These are phyloP conservation scores for Psettodes erumei DNA, from an alignment of 2,113 vertebrate species.

Conservation along the genomic window DNA sequence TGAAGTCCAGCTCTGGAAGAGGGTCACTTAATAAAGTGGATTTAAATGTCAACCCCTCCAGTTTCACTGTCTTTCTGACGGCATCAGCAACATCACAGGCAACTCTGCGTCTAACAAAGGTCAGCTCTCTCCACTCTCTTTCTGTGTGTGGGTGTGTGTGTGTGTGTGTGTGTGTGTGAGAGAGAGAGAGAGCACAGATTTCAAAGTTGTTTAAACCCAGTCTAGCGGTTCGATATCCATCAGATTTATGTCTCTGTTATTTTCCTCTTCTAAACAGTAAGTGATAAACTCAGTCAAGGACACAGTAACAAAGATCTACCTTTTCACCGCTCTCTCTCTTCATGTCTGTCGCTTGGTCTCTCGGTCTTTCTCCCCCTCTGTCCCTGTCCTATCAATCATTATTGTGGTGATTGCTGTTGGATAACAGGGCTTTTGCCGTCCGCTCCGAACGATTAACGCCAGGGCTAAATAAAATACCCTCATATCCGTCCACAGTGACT, in stretches of 20 bases:
- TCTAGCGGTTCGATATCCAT: constrained; percentile 64
- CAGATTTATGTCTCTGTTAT: constrained; percentile 74
- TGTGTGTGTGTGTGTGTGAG: not conserved
- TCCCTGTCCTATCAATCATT: constrained; percentile 66
- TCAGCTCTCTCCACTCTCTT: constrained; percentile 32
- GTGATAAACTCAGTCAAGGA: constrained; percentile 73
- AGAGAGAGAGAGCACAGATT: constrained; percentile 23
- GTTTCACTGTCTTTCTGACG: constrained; percentile 62
- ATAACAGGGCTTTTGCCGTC: constrained; percentile 74
- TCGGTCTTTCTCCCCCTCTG: constrained; percentile 26
- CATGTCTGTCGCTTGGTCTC: constrained; percentile 36
- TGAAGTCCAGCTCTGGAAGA: constrained; percentile 33
- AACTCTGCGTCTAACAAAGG: constrained; percentile 61
- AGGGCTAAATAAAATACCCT: constrained; percentile 66
- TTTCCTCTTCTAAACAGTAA: constrained; percentile 69
- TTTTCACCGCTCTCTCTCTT: constrained; percentile 59
- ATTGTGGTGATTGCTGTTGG: constrained; percentile 73
- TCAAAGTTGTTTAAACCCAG: constrained; percentile 61
- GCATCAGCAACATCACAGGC: constrained; percentile 60
- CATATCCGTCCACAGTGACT: constrained; percentile 53
- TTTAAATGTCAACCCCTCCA: constrained; percentile 65
- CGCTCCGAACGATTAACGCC: constrained; percentile 70
- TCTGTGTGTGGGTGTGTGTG: constrained; percentile 33
- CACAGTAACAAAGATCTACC: constrained; percentile 69
- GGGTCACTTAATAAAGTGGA: constrained; percentile 64